Base-by-base conservation (phyloP, 2,888 invertebrate species). In the Melieria crassipennis region DNA sequence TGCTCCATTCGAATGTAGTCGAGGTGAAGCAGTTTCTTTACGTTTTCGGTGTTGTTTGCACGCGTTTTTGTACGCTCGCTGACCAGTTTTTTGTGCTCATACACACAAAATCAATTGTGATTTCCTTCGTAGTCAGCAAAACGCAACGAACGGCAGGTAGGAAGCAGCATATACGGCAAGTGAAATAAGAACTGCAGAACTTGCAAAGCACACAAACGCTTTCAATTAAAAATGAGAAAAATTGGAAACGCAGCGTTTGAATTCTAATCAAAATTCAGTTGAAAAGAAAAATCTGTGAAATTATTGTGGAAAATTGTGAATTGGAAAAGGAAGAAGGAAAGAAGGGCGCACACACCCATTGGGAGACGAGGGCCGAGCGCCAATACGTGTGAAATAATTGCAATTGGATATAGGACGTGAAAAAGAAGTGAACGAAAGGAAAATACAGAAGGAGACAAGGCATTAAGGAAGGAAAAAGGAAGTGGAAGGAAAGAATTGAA, bases 301-400 rank as follows among this genome's bases (percentile, higher is more conserved):
- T 68, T 65, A 65, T 67, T 72, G 74, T 73, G 71, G 30, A 66
- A 71, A 70, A 55, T 70, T 70, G 70, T 70, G 61, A 61, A 61
- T 52, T 50, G 6, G 46, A 63, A 50, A 50, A 45, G 16, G 66
- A 67, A 67, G 10, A 5, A 60, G 43, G 13, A 45, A 61, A 67
- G 30, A 30, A 30, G 30, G 30, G 30, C 30, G 30, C 30, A 30
- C 30, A 30, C 30, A 30, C 30, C 30, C 30, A 30, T 30, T 30
- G 30, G 30, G 30, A 30, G 30, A 30, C 30, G 30, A 30, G 30
- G 30, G 30, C 30, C 30, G 30, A 30, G 30, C 30, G 30, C 30
- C 30, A 30, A 30, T 30, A 30, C 30, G 30, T 30, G 30, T 30
- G 3, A 30, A 30, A 30, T 30, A 30, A 30, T 3, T 30, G 30